These are phyloP conservation scores for Anguilla rostrata DNA, from an alignment of 2,113 vertebrate genomes.

Conservation along the genomic window DNA sequence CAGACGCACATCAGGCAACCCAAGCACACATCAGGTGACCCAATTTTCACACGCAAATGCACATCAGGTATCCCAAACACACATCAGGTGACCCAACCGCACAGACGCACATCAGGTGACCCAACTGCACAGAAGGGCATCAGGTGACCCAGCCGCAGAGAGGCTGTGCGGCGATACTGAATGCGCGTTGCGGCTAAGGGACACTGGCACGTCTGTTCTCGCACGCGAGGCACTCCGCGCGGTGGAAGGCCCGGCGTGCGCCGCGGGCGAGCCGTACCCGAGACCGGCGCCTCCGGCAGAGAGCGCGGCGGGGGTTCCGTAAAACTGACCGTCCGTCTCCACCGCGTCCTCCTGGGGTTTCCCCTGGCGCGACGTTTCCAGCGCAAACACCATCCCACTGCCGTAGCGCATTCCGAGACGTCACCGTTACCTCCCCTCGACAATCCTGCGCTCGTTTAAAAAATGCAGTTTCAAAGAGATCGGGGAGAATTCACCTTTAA, in stretches of 20 bases:
- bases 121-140: too few species aligned
- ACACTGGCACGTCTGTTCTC: not conserved
- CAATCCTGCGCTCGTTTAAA: not conserved
- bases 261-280: not conserved
- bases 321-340: conserved; percentile 5
- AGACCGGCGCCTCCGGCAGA: not conserved
- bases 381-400: not conserved
- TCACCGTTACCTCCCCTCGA: not conserved
- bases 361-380: not conserved
- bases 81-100: not conserved
- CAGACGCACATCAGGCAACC: conserved; percentile 1
- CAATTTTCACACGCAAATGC: too few species aligned
- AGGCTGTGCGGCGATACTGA: conserved; percentile 2
- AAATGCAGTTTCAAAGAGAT: not conserved
- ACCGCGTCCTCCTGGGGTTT: not conserved
- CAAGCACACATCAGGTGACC: not conserved
- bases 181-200: not conserved
- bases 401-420: not conserved
- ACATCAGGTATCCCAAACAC: conserved; percentile 8
- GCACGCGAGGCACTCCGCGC: not conserved
- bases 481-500: not conserved
- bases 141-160: not conserved
- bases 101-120: too few species aligned
- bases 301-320: not conserved
- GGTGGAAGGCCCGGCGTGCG: not conserved